A percentile compares a stretch with the other conserved stretches of the same genome.
Evolutionary conservation across 2,113 vertebrate genomes (phyloP).

Genomic region (Mungos mungo): DNA sequence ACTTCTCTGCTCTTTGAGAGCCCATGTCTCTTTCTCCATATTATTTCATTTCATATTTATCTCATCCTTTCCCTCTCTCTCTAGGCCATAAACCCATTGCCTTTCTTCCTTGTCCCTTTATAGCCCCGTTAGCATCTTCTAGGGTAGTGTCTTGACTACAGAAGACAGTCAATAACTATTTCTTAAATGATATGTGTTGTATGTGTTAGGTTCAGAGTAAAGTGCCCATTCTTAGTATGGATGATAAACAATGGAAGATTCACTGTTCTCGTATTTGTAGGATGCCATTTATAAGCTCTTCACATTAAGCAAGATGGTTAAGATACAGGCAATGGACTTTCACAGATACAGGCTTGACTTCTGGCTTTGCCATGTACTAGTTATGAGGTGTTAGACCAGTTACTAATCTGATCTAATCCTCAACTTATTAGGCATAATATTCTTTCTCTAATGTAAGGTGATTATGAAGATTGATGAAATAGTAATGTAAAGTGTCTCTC

Average conservation of each 20-base stretch:
- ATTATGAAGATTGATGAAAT: neutral
- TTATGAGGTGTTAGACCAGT: neutral
- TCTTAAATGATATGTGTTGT: neutral
- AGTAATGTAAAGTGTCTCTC: neutral
- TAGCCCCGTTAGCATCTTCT: neutral
- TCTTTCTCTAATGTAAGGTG: neutral
- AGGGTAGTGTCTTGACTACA: neutral
- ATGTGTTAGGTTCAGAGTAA: neutral
- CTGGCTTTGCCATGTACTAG: neutral
- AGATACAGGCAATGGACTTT: neutral
- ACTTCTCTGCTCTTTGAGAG: neutral
- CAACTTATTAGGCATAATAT: neutral
- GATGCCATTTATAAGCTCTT: neutral
- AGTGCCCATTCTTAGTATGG: neutral
- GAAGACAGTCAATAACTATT: neutral
- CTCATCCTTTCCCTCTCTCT: neutral
- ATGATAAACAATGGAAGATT: neutral
- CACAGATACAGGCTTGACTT: neutral
- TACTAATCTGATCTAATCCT: neutral
- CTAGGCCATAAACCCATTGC: neutral
- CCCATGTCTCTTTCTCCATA: neutral
- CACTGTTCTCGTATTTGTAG: neutral
- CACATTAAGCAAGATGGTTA: neutral
- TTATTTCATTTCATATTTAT: neutral
- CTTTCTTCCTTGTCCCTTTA: neutral